Evolutionary conservation across 2,797 vertebrate genomes (phyloP).

Genomic region (Characodon lateralis): DNA sequence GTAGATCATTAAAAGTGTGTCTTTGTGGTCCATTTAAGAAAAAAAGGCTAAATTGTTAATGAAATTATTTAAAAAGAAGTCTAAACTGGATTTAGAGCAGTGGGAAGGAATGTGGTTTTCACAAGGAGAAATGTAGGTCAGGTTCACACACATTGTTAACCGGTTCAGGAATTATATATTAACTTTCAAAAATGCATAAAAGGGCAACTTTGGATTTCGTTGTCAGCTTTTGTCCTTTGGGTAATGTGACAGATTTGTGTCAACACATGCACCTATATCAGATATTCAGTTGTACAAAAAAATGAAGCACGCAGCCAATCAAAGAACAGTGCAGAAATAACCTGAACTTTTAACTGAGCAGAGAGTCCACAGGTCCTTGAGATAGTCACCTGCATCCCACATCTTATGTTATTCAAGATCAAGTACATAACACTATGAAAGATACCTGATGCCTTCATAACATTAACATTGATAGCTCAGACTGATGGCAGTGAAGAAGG

Average conservation of each 20-base stretch:
- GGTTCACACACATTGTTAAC: neutral
- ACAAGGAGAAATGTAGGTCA: neutral
- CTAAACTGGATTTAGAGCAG: no score
- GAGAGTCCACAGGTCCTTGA: neutral
- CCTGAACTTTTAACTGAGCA: neutral
- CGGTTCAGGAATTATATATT: neutral
- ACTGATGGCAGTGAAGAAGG: neutral
- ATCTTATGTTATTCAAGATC: neutral
- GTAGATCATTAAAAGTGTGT: neutral
- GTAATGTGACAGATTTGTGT: neutral
- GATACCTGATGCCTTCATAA: neutral
- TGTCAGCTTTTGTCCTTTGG: neutral
- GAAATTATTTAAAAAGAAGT: neutral
- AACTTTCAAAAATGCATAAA: neutral
- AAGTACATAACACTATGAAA: neutral
- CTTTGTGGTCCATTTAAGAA: neutral
- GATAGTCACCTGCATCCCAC: neutral
- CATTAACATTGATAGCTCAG: neutral
- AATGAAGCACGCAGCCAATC: no score
- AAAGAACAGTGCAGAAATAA: neutral
- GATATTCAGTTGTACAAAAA: neutral
- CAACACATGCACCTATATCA: neutral
- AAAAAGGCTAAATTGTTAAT: neutral
- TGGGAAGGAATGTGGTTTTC: no score
- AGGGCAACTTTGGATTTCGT: neutral